A percentile compares a stretch with the other conserved stretches of the same genome.
Evolutionary conservation across 2,113 vertebrate species (phyloP).

Genomic region (Misgurnus anguillicaudatus): DNA sequence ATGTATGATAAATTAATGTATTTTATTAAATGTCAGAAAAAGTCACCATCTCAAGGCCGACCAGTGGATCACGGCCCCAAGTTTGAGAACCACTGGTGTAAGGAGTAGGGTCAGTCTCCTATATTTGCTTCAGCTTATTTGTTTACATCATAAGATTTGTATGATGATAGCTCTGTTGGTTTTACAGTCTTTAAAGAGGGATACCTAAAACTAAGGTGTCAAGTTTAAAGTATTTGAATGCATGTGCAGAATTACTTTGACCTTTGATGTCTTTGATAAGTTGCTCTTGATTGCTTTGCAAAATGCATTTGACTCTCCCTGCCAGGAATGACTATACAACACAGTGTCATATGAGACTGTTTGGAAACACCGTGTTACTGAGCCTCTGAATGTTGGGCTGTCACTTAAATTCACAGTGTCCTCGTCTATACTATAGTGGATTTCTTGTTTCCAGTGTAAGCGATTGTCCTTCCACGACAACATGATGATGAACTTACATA

Average conservation of each 20-base stretch:
- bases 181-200: slow-evolving; percentile 3
- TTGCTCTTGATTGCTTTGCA: slow-evolving; percentile 21
- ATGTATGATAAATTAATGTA: no score
- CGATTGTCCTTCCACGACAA: no score
- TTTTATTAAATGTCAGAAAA: no score
- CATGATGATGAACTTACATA: no score
- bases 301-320: slow-evolving; percentile 1
- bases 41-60: no score
- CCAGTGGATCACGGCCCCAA: no score
- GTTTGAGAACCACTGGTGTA: no score
- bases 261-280: slow-evolving; percentile 31
- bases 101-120: no score
- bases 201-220: slow-evolving; percentile 10
- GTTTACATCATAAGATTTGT: not conserved
- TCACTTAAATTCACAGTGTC: not conserved
- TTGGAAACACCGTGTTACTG: slow-evolving; percentile 40
- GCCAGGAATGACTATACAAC: slow-evolving; percentile 13
- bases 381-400: not conserved
- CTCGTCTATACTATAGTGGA: no score
- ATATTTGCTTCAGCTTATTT: not conserved
- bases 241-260: slow-evolving; percentile 43
- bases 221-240: slow-evolving; percentile 33
- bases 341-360: slow-evolving; percentile 27
- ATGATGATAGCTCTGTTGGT: not conserved
- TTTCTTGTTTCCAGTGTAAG: no score